Evolutionary conservation across 2,797 vertebrate genomes (phyloP).

Genomic region (Echiichthys vipera): DNA sequence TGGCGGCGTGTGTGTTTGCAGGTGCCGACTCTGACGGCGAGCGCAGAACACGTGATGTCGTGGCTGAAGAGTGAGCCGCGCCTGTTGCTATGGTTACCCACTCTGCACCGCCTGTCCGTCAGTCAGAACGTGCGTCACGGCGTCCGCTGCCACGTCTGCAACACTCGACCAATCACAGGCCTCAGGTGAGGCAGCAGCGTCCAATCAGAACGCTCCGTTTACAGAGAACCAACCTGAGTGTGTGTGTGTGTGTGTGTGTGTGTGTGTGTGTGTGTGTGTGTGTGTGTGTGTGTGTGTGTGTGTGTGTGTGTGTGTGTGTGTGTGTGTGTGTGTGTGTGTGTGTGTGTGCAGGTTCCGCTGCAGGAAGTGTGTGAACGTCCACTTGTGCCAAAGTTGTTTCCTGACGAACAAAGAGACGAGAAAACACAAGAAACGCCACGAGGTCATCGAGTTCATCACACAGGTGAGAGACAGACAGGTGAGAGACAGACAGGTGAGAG

Average conservation of each 20-base stretch:
- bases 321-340: constrained; percentile 28
- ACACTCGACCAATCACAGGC: constrained; percentile 70
- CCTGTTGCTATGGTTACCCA: constrained; percentile 89
- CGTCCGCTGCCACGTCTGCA: constrained; percentile 86
- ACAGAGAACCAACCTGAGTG: constrained; percentile 3
- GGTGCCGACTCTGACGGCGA: constrained; percentile 76
- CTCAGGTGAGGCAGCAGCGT: constrained; percentile 57
- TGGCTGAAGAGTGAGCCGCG: constrained; percentile 87
- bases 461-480: too few relatives aligned
- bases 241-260: constrained; percentile 39
- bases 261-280: constrained; percentile 36
- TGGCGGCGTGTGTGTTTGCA: constrained; percentile 51
- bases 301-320: constrained; percentile 35
- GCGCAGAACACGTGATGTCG: constrained; percentile 83
- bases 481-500: too few relatives aligned
- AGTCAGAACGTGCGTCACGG: constrained; percentile 81
- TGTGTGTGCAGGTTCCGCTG: constrained; percentile 85
- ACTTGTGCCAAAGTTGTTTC: constrained; percentile 91
- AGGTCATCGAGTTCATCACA: constrained; percentile 83
- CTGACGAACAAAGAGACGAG: constrained; percentile 78
- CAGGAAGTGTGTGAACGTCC: constrained; percentile 89
- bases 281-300: constrained; percentile 37
- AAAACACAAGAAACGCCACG: constrained; percentile 86
- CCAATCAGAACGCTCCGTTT: background rate
- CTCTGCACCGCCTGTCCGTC: constrained; percentile 81